Evolutionary conservation across 2,797 vertebrate species (phyloP).

Genomic region (Rhadinocentrus ornatus): DNA sequence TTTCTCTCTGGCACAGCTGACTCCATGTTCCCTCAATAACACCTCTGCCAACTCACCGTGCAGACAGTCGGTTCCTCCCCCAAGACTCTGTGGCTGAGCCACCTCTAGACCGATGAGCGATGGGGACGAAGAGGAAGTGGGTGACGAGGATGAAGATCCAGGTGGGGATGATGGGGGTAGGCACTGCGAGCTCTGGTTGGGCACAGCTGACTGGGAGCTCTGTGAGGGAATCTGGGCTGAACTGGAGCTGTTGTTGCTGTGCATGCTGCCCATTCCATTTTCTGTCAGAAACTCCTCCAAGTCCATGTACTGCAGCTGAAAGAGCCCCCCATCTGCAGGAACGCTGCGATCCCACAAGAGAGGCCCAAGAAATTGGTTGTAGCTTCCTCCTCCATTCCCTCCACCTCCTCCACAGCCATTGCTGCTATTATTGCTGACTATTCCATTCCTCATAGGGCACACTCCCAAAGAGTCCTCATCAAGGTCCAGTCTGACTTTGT

Average conservation of each 20-base stretch:
- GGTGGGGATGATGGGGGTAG: constrained; percentile 82
- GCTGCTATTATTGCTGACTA: constrained; percentile 61
- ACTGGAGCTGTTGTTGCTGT: constrained; percentile 83
- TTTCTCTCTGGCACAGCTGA: constrained; percentile 11
- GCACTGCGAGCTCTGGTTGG: constrained; percentile 87
- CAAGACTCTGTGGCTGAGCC: constrained; percentile 76
- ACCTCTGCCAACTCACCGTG: constrained; percentile 78
- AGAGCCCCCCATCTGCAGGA: constrained; percentile 87
- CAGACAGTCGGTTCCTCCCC: constrained; percentile 78
- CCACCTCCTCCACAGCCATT: constrained; percentile 62
- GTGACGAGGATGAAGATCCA: constrained; percentile 79
- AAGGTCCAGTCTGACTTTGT: constrained; percentile 82
- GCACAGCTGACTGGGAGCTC: constrained; percentile 84
- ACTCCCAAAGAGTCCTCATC: constrained; percentile 83
- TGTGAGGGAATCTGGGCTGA: constrained; percentile 86
- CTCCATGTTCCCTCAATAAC: constrained; percentile 6
- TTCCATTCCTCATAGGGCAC: constrained; percentile 76
- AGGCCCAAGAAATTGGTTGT: constrained; percentile 87
- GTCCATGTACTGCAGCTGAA: constrained; percentile 94
- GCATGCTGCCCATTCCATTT: constrained; percentile 88
- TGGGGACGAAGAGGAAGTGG: constrained; percentile 79
- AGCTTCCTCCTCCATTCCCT: constrained; percentile 67
- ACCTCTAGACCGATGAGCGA: constrained; percentile 84
- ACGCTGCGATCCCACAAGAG: constrained; percentile 91
- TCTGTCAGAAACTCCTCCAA: constrained; percentile 93